Evolutionary conservation across 2,797 vertebrate species (phyloP).

Genomic region (Heliangelus exortis): DNA sequence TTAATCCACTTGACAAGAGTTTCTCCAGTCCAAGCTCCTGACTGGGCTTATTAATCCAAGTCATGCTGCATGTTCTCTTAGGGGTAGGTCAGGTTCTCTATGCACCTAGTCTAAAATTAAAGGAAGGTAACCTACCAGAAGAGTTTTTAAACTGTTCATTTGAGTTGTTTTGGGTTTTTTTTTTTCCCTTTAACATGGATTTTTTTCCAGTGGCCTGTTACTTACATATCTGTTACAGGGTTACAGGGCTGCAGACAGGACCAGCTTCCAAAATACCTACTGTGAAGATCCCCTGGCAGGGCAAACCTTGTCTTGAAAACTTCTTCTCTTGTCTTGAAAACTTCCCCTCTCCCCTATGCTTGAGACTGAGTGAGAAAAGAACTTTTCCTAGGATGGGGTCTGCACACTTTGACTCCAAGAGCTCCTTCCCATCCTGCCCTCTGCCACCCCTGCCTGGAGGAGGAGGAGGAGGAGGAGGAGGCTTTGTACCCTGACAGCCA

Average conservation of each 20-base stretch:
- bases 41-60: conserved; percentile 46
- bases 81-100: conserved; percentile 71
- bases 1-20: conserved; percentile 30
- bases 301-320: neutral
- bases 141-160: conserved; percentile 56
- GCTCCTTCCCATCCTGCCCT: neutral
- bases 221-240: neutral
- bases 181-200: neutral
- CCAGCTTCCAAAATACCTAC: conserved; percentile 1
- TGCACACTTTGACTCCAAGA: neutral
- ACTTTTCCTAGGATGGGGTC: neutral
- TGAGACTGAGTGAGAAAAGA: conserved; percentile 6
- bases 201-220: conserved; percentile 31
- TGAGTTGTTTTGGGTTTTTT: neutral
- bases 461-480: neutral
- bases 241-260: conserved; percentile 40
- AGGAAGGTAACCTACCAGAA: conserved; percentile 60
- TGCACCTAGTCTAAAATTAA: conserved; percentile 66
- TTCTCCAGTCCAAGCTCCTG: conserved; percentile 36
- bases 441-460: neutral
- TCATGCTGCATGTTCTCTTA: conserved; percentile 69
- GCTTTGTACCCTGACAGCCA: neutral
- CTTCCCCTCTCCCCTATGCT: neutral
- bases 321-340: neutral
- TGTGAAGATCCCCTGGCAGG: conserved; percentile 40